These are phyloP conservation scores for Stegastes partitus DNA, from an alignment of 2,113 vertebrate species.

Conservation along the genomic window DNA sequence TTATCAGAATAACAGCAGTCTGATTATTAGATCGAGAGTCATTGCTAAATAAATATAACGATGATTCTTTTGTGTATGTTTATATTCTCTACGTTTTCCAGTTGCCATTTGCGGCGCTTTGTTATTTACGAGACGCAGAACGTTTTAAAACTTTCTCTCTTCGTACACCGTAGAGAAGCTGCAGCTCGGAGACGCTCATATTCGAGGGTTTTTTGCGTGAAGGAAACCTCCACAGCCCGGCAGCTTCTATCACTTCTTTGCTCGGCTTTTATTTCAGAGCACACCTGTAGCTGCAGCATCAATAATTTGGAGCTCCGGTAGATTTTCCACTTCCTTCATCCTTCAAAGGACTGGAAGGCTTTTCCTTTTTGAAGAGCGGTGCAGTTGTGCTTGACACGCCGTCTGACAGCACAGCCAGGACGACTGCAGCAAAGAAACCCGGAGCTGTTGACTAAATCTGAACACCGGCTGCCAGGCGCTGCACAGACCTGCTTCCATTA, in stretches of 20 bases:
- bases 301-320: slow-evolving; percentile 40
- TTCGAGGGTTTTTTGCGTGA: background rate
- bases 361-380: slow-evolving; percentile 35
- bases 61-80: no score
- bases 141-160: background rate
- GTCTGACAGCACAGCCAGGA: slow-evolving; percentile 36
- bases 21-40: no score
- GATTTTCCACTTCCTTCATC: slow-evolving; percentile 33
- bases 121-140: background rate
- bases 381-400: slow-evolving; percentile 16
- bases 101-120: background rate
- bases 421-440: slow-evolving; percentile 16
- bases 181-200: background rate
- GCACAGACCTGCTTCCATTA: background rate
- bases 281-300: slow-evolving; percentile 47
- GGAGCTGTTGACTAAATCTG: slow-evolving; percentile 2
- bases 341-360: slow-evolving; percentile 36
- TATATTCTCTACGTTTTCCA: no score
- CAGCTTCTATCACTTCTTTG: slow-evolving; percentile 19
- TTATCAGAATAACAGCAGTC: background rate
- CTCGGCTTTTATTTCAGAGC: slow-evolving; percentile 27
- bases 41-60: no score
- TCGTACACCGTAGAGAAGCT: background rate
- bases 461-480: background rate
- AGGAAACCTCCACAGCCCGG: background rate